phyloP scores from a whole-genome alignment of 2,888 invertebrate species.

The Parnassius smintheus region DNA sequence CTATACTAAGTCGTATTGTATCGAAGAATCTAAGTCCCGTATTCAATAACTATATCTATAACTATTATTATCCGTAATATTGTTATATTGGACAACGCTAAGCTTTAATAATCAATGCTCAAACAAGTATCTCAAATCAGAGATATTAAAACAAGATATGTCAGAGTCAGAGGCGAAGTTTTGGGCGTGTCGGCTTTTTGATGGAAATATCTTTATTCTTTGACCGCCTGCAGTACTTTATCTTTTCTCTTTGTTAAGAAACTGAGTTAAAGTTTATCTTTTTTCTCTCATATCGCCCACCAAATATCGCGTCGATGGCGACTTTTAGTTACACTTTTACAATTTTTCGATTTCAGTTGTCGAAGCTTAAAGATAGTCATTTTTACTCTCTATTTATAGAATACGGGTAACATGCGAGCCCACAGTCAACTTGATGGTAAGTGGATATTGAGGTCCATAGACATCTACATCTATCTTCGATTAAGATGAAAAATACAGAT shows the following conservation, averaged over 20 bases:
- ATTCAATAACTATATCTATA: too few relatives aligned
- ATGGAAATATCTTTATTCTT: constrained; percentile 13
- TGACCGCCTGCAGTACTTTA: not conserved
- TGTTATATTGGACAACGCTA: too few relatives aligned
- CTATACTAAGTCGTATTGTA: too few relatives aligned
- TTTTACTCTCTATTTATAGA: too few relatives aligned
- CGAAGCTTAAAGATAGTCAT: not conserved
- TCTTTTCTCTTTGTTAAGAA: constrained; percentile 7
- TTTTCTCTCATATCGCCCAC: not conserved
- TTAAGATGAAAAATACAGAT: too few relatives aligned
- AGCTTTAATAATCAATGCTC: not conserved
- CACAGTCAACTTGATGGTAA: too few relatives aligned
- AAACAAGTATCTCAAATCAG: constrained; percentile 1
- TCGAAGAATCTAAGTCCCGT: too few relatives aligned
- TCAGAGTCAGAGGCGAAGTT: constrained; percentile 5
- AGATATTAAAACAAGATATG: constrained; percentile 1
- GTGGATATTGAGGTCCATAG: too few relatives aligned
- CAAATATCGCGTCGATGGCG: constrained; percentile 7
- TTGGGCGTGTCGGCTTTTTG: constrained; percentile 4
- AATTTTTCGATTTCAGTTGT: not conserved
- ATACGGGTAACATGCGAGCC: too few relatives aligned
- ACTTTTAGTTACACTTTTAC: constrained; percentile 1
- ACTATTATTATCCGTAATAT: too few relatives aligned
- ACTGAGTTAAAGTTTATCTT: constrained; percentile 7
- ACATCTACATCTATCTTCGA: too few relatives aligned